Percentiles rank a stretch among this genome's conserved stretches.
phyloP scores from a whole-genome alignment of 1,140 invertebrate species.

The Luehdorfia chinensis region DNA sequence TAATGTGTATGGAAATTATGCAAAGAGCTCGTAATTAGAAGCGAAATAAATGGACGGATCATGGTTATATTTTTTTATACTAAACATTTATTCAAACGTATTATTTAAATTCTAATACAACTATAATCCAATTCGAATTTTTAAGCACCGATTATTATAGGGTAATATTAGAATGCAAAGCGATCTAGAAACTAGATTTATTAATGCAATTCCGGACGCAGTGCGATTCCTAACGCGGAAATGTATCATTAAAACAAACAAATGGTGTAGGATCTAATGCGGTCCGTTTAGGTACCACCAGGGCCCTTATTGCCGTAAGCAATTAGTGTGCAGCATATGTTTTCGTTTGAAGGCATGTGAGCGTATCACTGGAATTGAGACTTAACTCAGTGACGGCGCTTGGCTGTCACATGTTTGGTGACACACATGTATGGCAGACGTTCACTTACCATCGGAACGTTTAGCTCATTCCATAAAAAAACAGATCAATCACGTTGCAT shows the following conservation, averaged over 20 bases:
- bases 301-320: no score
- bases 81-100: conserved; percentile 14
- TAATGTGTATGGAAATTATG: conserved; percentile 65
- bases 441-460: no score
- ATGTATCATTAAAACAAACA: conserved; percentile 34
- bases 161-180: conserved; percentile 16
- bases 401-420: no score
- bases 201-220: conserved; percentile 15
- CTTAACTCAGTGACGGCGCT: no score
- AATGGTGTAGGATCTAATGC: conserved; percentile 28
- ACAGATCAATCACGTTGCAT: no score
- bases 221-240: conserved; percentile 20
- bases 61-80: conserved; percentile 51
- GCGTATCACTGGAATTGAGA: no score
- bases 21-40: conserved; percentile 57
- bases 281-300: no score
- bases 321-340: no score
- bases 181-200: conserved; percentile 16
- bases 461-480: no score
- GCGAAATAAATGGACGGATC: conserved; percentile 47
- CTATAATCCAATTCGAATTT: conserved; percentile 20
- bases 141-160: conserved; percentile 8
- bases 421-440: no score
- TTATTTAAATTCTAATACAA: conserved; percentile 12
- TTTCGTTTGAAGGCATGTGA: no score